Evolutionary conservation across 2,113 vertebrate species (phyloP).

Genomic region (Phaethon lepturus): DNA sequence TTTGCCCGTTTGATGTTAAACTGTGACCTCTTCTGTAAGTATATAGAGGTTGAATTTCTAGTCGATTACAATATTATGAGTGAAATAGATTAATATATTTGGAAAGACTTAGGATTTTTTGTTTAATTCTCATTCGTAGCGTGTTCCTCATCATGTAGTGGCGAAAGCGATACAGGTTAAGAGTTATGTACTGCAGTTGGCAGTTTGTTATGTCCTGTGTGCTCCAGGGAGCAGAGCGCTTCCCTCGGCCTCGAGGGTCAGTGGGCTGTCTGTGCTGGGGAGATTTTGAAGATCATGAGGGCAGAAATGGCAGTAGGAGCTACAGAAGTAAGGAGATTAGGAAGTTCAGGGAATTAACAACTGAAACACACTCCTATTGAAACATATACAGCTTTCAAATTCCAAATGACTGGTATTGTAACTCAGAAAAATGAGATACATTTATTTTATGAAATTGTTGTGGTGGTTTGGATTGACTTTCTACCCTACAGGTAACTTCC

Average conservation of each 20-base stretch:
- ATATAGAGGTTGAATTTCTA: background rate
- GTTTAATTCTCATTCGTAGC: background rate
- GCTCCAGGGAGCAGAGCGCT: background rate
- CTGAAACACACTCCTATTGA: background rate
- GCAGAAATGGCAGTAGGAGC: background rate
- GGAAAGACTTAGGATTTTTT: background rate
- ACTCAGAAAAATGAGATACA: background rate
- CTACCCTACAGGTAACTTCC: background rate
- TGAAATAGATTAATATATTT: background rate
- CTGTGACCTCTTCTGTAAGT: background rate
- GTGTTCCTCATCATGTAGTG: accelerated
- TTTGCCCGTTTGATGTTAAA: background rate
- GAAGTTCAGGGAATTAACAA: slow-evolving; percentile 41
- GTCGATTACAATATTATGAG: background rate
- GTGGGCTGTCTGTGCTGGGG: background rate
- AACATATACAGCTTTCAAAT: slow-evolving; percentile 3
- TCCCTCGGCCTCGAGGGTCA: accelerated
- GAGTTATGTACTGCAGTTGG: background rate
- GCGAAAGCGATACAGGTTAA: accelerated
- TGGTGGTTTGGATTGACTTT: background rate
- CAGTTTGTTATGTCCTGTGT: background rate
- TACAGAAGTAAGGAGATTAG: slow-evolving; percentile 35
- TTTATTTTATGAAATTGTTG: background rate
- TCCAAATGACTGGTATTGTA: background rate
- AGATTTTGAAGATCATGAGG: background rate